Evolutionary conservation across 2,113 vertebrate species (phyloP).

Genomic region (Nesogale talazaci): DNA sequence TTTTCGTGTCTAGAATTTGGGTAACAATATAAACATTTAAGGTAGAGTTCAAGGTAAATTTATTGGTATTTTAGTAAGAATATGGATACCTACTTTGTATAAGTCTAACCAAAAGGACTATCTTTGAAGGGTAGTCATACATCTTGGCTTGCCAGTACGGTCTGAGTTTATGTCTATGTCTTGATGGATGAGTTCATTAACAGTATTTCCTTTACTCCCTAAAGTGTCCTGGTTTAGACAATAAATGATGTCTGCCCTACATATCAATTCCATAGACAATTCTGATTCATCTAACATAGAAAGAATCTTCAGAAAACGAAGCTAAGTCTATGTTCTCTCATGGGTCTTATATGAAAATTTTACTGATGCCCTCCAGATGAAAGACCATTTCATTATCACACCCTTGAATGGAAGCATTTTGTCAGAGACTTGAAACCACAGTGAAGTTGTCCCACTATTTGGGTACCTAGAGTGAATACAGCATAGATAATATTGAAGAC

Average conservation of each 20-base stretch:
- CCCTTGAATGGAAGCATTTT: constrained; percentile 33
- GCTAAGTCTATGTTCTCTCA: neutral
- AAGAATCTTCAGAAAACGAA: neutral
- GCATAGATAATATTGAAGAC: neutral
- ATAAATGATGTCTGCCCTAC: neutral
- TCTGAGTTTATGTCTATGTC: neutral
- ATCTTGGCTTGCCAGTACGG: neutral
- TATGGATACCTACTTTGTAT: neutral
- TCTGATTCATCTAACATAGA: neutral
- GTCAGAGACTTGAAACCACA: neutral
- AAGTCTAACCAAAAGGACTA: neutral
- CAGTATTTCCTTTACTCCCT: neutral
- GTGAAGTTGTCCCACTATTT: neutral
- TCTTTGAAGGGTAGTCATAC: neutral
- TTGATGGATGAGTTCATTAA: neutral
- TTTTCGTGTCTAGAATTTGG: neutral
- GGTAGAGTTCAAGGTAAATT: neutral
- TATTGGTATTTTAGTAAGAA: neutral
- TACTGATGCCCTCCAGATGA: neutral
- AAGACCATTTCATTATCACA: neutral
- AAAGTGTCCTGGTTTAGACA: constrained; percentile 16
- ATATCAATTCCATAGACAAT: neutral
- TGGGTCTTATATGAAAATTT: neutral
- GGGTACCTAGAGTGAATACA: neutral
- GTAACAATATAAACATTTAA: constrained; percentile 37